A percentile compares a stretch with the other conserved stretches of the same genome.
Evolutionary conservation across 2,888 invertebrate species (phyloP).

Genomic region (Auanema freiburgensis): DNA sequence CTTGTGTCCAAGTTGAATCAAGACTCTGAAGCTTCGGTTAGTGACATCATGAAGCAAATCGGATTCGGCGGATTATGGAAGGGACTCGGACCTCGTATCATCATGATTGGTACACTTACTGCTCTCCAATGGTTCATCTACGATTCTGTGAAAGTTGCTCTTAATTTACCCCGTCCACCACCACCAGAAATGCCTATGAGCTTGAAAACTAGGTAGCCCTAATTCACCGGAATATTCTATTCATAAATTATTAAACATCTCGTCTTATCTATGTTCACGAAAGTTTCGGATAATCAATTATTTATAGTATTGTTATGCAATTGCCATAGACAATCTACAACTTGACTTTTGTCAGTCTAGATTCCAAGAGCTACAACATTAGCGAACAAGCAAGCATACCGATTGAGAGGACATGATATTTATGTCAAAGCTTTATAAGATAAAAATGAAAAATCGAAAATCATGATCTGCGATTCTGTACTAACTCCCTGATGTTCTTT

Average conservation of each 20-base stretch:
- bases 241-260: too few relatives aligned
- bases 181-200: slow-evolving; percentile 94
- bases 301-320: too few relatives aligned
- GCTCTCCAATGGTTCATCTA: slow-evolving; percentile 92
- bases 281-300: too few relatives aligned
- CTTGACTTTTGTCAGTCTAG: too few relatives aligned
- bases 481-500: slow-evolving; percentile 74
- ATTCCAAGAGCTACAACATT: too few relatives aligned
- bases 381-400: too few relatives aligned
- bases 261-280: too few relatives aligned
- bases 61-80: slow-evolving; percentile 80
- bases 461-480: slow-evolving; percentile 28
- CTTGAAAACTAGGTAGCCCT: slow-evolving; percentile 79
- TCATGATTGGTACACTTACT: slow-evolving; percentile 89
- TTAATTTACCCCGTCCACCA: slow-evolving; percentile 86
- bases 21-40: slow-evolving; percentile 78
- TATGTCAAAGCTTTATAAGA: too few relatives aligned
- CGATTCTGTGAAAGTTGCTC: slow-evolving; percentile 78
- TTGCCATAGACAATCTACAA: too few relatives aligned
- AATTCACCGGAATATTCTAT: too few relatives aligned
- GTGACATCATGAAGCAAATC: slow-evolving; percentile 76
- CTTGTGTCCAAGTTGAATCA: slow-evolving; percentile 95
- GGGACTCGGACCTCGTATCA: slow-evolving; percentile 81
- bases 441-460: slow-evolving; percentile 4
- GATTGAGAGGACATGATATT: too few relatives aligned